Evolutionary conservation across 2,113 vertebrate genomes (phyloP), one percentile per base, ranked within the genome.

Genomic region (Lasiurus borealis): DNA sequence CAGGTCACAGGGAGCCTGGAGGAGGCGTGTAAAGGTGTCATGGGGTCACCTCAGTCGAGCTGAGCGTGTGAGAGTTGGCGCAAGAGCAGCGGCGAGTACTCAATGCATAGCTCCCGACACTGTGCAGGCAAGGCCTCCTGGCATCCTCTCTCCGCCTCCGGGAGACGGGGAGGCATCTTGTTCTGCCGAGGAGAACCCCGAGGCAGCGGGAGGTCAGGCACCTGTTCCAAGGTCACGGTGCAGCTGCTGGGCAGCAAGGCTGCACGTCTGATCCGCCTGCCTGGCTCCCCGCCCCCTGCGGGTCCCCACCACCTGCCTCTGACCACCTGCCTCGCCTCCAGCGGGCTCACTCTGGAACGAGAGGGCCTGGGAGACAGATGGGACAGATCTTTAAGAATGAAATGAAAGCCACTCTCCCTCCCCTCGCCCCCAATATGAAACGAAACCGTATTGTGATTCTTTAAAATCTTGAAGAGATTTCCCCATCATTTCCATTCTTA

Each of bases 401-500:
- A 88, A 71, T 8, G 19, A 25, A 95, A 71, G 6, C 14, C 46
- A 48, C 8, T 9, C 44, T 44, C 6, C 10, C 50, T 46, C 10
- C 68, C 10, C 68, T 5, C 40, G 5, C 40, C 40, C 13, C 12
- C 83, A 40, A 54, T 34, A 31, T 34, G 68, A 85, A 92, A 48
- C 16, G 25, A 85, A 40, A 48, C 29, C 2, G 48, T 64, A 18
- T 69, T n/a, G 23, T 90, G 40, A 83, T 8, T 16, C 29, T 85
- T 93, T 27, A 66, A 71, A 93, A 64, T 10, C 29, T 25, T 75
- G 57, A 85, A 54, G 64, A 71, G 23, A 25, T 40, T 64, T 66
- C 23, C 19, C 73, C 25, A 44, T 64, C 78, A 16, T 76, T 82
- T 96, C 73, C 6, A 48, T 21, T 87, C 85, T 87, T 46, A 66